Evolutionary conservation across 2,113 vertebrate species (phyloP).

Genomic region (Empidonax traillii): DNA sequence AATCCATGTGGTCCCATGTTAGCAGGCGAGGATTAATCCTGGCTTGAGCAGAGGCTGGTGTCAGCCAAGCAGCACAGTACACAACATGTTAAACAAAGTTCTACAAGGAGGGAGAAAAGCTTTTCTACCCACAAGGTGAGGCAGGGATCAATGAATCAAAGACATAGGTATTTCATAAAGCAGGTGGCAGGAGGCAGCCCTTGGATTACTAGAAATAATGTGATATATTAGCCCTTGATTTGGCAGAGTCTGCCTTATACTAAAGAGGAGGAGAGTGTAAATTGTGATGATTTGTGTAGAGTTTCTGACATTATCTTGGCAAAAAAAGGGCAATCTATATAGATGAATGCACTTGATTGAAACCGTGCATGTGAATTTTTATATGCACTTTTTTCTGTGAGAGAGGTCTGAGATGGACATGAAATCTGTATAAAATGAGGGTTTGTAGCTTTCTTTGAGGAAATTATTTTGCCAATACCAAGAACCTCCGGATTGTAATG

Average conservation of each 20-base stretch:
- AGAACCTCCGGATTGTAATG: neutral
- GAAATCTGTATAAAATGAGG: neutral
- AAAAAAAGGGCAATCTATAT: conserved; percentile 22
- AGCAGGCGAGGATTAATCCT: neutral
- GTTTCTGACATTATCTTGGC: conserved; percentile 65
- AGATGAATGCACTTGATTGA: conserved; percentile 41
- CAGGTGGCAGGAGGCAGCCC: conserved; percentile 65
- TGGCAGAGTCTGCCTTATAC: conserved; percentile 54
- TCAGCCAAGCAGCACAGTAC: neutral
- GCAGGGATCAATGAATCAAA: conserved; percentile 61
- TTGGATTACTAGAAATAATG: conserved; percentile 65
- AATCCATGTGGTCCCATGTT: neutral
- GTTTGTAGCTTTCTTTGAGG: neutral
- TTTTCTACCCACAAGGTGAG: conserved; percentile 32
- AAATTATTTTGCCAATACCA: neutral
- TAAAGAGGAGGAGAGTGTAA: conserved; percentile 69
- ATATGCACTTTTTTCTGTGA: neutral
- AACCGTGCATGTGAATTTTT: neutral
- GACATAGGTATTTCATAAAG: conserved; percentile 67
- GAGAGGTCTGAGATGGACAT: neutral
- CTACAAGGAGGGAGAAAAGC: neutral
- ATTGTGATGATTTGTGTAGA: conserved; percentile 66
- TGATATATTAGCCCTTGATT: conserved; percentile 70
- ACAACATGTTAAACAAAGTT: neutral
- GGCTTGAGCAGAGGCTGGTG: neutral